Base-by-base conservation (phyloP, 2,888 invertebrate genomes). In the Aphidius colemani region DNA sequence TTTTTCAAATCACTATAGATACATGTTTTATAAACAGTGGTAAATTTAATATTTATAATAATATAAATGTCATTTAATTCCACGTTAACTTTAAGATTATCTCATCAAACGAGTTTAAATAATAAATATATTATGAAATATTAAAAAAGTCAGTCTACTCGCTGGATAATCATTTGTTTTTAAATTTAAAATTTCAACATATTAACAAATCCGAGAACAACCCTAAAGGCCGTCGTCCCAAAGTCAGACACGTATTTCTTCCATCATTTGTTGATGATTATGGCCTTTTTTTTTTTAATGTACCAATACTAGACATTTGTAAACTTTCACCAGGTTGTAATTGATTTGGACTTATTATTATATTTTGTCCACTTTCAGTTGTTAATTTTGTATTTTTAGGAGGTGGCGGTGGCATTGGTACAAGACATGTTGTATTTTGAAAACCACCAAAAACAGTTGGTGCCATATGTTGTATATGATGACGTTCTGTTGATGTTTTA, bases 371-470 rank as follows among this genome's bases (percentile, higher is more conserved):
- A 4, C 48, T 50, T 30, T 0, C 30, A 30, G 30, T 30, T 30
- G 30, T 55, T 44, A 85, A 85, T 74, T 89, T 89, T 3, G 87
- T 87, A 68, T 88, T 84, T 80, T 91, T 91, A 0, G 91, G 91
- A 0, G 91, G 92, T 1, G 91, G 92, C 4, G 90, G 91, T 1
- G 91, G 91, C 71, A 91, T 85, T 18, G 91, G 92, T 59, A 89
- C 82, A 68, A 76, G 77, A 67, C 79, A 82, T 5, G 88, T 87
- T 72, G 90, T 90, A 74, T 89, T 89, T 71, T 89, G 88, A 7
- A 92, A 84, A 78, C 93, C 93, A 2, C 93, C 93, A 75, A 94
- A 93, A 78, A 93, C 93, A 0, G 93, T 93, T 0, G 93, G 93
- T 61, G 93, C 89, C 70, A 90, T 84, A 75, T 93, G 93, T 78